Conservation (phyloP, 2,113 vertebrate species). For the Cyphomyrus plagiostoma region DNA sequence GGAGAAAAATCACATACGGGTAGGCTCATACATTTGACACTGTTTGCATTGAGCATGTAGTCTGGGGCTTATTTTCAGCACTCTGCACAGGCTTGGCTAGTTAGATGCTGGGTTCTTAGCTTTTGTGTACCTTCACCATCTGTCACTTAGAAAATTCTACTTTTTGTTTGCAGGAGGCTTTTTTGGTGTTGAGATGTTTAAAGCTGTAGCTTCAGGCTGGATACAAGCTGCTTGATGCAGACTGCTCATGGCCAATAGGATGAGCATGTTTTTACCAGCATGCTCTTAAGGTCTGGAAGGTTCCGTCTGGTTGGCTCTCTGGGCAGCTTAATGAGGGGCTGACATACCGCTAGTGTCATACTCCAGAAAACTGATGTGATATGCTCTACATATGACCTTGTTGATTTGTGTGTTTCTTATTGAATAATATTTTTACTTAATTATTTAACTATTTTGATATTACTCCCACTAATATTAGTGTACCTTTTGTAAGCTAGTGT, state of each 20-base stretch:
- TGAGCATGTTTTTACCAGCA: background rate
- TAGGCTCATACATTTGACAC: background rate
- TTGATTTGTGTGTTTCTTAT: background rate
- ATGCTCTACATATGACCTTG: background rate
- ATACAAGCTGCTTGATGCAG: background rate
- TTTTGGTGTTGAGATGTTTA: background rate
- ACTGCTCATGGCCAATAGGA: background rate
- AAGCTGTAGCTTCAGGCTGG: background rate
- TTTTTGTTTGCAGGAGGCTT: background rate
- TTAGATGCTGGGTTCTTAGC: background rate
- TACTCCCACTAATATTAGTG: background rate
- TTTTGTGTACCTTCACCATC: background rate
- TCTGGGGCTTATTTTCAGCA: background rate
- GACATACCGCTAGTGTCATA: background rate
- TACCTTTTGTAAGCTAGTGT: background rate
- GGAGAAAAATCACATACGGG: background rate
- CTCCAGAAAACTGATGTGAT: background rate
- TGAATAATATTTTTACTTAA: background rate
- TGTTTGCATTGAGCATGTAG: background rate
- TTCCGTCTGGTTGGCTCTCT: background rate
- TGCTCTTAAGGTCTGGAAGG: background rate
- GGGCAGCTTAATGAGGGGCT: background rate
- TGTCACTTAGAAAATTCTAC: background rate
- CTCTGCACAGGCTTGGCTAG: background rate
- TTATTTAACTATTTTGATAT: background rate